Evolutionary conservation across 2,888 invertebrate genomes (phyloP), one percentile per base, ranked within the genome.

Genomic region (Strigamia transsilvanica): DNA sequence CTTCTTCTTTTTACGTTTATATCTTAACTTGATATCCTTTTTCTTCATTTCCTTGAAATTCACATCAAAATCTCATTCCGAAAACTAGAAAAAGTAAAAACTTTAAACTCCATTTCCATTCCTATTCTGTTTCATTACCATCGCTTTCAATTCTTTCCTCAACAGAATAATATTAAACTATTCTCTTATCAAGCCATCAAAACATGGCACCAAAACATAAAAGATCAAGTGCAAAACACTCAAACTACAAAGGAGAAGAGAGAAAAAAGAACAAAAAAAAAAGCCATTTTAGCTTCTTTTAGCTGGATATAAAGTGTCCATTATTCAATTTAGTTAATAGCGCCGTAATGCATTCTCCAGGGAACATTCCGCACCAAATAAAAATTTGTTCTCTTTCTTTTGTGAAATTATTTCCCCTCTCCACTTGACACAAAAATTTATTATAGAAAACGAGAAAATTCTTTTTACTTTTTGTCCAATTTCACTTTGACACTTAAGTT

Each of bases 271-370:
- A 66, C 6, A 66, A 27, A 66, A 27, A 66, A 10, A 66, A 27
- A 66, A 21, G 66, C 66, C 66, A 66, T 66, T 66, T 66, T 66
- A 10, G 66, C 66, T 66, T 66, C 32, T 66, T 66, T 66, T 66
- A 34, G 66, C 27, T 66, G 66, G 66, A 27, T 66, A 27, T 66
- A 51, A 66, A 66, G 66, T 66, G 66, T 66, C 66, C 66, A 66
- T 66, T 66, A 66, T 66, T 66, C 66, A 66, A 66, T 66, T 66
- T 66, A 66, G 66, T 66, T 66, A 66, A 66, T 66, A 66, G 66
- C 66, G 10, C 66, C 66, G 15, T 66, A 66, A 66, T 66, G 66
- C 66, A 66, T 66, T 66, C 66, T 32, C 66, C 13, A 9, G 66
- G 32, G 66, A 66, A 66, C 66, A 66, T 66, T 66, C 66, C 27